phyloP scores from a whole-genome alignment of 2,113 vertebrate species.

The Siniperca knerii region DNA sequence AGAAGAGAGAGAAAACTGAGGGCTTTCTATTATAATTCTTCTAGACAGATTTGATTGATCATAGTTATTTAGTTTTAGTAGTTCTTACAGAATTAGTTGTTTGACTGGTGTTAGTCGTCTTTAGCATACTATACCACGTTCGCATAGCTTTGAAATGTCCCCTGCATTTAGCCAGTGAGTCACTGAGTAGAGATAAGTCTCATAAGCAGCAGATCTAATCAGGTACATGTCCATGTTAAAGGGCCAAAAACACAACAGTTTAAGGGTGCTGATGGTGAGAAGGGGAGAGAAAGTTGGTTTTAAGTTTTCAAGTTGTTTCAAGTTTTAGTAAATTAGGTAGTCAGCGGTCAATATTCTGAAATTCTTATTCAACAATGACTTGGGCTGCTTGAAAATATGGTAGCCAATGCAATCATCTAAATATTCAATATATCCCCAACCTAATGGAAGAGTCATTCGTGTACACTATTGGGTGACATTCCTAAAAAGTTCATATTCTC shows the following conservation, averaged over 20 bases:
- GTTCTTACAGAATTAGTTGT: background rate
- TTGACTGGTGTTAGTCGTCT: background rate
- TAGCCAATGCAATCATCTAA: background rate
- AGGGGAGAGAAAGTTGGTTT: background rate
- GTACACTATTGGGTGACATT: background rate
- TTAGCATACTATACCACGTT: background rate
- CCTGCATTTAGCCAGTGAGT: background rate
- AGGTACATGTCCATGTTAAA: background rate
- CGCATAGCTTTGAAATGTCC: background rate
- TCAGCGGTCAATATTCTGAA: background rate
- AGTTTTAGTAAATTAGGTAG: background rate
- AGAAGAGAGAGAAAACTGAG: background rate
- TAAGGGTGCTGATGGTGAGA: background rate
- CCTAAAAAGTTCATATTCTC: background rate
- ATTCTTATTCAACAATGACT: background rate
- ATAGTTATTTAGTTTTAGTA: background rate
- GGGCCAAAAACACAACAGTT: background rate
- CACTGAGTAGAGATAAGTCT: background rate
- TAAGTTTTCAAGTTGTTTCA: background rate
- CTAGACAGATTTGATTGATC: background rate
- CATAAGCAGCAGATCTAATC: constrained; percentile 13
- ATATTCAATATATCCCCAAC: background rate
- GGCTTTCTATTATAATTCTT: background rate
- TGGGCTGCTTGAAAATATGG: background rate
- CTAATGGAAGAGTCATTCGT: background rate